Conservation (phyloP, 2,888 invertebrate species). For the Euzophera pinguis region DNA sequence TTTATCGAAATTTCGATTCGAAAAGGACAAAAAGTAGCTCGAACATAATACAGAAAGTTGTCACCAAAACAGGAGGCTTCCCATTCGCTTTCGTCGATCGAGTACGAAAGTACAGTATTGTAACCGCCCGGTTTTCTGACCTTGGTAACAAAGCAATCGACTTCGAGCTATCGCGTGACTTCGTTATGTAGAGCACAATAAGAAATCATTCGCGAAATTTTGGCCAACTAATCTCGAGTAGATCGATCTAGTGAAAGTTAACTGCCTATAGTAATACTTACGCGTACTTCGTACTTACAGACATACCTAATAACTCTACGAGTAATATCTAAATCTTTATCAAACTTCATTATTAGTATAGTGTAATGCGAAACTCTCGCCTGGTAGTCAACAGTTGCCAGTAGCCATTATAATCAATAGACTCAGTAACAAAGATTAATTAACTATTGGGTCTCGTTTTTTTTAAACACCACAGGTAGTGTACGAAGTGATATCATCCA, state of each 20-base stretch:
- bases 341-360: slow-evolving; percentile 23
- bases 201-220: slow-evolving; percentile 59
- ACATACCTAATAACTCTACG: slow-evolving; percentile 27
- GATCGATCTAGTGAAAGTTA: slow-evolving; percentile 66
- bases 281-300: slow-evolving; percentile 26
- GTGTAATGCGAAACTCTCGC: slow-evolving; percentile 30
- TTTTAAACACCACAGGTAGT: no score
- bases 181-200: slow-evolving; percentile 51
- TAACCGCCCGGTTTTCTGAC: slow-evolving; percentile 62
- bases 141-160: slow-evolving; percentile 54
- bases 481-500: neutral
- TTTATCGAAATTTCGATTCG: slow-evolving; percentile 63
- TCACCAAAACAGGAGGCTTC: slow-evolving; percentile 60
- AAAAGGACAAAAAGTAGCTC: slow-evolving; percentile 72
- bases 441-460: slow-evolving; percentile 9
- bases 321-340: slow-evolving; percentile 26
- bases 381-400: slow-evolving; percentile 24
- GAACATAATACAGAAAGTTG: slow-evolving; percentile 67
- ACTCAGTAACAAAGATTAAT: slow-evolving; percentile 40
- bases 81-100: slow-evolving; percentile 70
- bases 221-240: slow-evolving; percentile 44
- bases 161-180: slow-evolving; percentile 51
- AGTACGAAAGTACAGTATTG: slow-evolving; percentile 66
- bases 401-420: slow-evolving; percentile 37
- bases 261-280: slow-evolving; percentile 27